Percentiles rank a stretch among this genome's conserved stretches.
Conservation (phyloP, 2,888 invertebrate genomes). For the Phengaris alcon region DNA sequence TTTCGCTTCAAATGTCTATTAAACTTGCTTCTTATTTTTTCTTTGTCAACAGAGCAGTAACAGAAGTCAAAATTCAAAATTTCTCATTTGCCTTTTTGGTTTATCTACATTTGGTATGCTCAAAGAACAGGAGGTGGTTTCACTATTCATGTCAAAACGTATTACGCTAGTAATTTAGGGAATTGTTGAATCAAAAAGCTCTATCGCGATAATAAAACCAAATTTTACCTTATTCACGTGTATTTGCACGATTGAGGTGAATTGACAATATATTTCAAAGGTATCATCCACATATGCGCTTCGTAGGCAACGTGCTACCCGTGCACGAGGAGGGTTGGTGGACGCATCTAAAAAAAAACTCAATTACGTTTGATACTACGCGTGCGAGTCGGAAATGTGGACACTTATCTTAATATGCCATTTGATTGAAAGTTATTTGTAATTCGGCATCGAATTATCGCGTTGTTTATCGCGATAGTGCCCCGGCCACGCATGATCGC, state of each 20-base stretch:
- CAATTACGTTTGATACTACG: background rate
- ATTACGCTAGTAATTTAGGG: conserved; percentile 11
- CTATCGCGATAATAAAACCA: too few relatives aligned
- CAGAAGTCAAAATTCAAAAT: conserved; percentile 73
- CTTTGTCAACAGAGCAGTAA: conserved; percentile 68
- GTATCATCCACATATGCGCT: too few relatives aligned
- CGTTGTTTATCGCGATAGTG: background rate
- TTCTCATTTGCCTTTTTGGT: conserved; percentile 58
- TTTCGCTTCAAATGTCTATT: background rate
- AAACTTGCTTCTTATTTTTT: conserved; percentile 21
- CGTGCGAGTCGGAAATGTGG: background rate
- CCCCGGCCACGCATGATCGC: conserved; percentile 37
- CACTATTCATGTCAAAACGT: conserved; percentile 34
- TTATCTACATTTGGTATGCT: conserved; percentile 64
- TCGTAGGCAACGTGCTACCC: too few relatives aligned
- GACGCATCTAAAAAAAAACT: too few relatives aligned
- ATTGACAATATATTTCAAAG: too few relatives aligned
- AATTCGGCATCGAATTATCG: background rate
- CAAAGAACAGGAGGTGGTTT: conserved; percentile 71
- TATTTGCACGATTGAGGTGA: too few relatives aligned
- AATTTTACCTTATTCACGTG: too few relatives aligned
- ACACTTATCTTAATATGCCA: background rate
- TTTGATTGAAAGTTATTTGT: background rate
- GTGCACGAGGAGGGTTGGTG: too few relatives aligned
- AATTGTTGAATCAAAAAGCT: background rate